phyloP scores from a whole-genome alignment of 2,797 vertebrate species.

The Diplodus sargus region DNA sequence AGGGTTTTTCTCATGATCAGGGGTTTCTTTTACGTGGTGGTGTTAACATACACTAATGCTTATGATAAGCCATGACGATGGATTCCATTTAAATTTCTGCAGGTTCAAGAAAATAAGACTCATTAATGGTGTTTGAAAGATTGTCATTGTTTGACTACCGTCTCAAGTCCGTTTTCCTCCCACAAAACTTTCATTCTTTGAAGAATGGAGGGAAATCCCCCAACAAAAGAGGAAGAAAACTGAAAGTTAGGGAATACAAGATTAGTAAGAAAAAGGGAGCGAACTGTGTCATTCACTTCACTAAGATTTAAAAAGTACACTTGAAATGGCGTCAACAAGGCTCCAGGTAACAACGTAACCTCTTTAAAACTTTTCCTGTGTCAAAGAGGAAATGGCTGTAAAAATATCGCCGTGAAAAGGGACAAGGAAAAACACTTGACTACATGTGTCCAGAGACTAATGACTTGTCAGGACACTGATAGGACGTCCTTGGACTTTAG shows the following conservation, averaged over 20 bases:
- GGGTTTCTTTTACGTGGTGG: neutral
- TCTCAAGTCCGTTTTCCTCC: neutral
- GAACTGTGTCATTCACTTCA: neutral
- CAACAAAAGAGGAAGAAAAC: neutral
- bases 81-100: neutral
- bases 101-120: neutral
- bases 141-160: neutral
- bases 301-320: too few species aligned
- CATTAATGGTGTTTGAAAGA: neutral
- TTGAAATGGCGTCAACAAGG: too few species aligned
- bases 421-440: neutral
- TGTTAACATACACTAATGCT: too few species aligned
- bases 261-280: neutral
- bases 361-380: neutral
- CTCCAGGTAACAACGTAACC: rapidly evolving
- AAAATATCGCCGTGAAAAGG: neutral
- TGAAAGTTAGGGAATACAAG: neutral
- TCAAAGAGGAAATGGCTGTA: slow-evolving; percentile 21
- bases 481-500: slow-evolving; percentile 41
- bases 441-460: neutral
- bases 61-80: neutral
- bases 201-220: too few species aligned
- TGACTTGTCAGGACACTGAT: slow-evolving; percentile 23
- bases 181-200: neutral
- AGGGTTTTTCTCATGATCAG: neutral